Evolutionary conservation across 37 sponge, comb jelly and placozoan genomes (phyloP), one percentile per base, ranked within the genome.

Genomic region (Beroe ovata): DNA sequence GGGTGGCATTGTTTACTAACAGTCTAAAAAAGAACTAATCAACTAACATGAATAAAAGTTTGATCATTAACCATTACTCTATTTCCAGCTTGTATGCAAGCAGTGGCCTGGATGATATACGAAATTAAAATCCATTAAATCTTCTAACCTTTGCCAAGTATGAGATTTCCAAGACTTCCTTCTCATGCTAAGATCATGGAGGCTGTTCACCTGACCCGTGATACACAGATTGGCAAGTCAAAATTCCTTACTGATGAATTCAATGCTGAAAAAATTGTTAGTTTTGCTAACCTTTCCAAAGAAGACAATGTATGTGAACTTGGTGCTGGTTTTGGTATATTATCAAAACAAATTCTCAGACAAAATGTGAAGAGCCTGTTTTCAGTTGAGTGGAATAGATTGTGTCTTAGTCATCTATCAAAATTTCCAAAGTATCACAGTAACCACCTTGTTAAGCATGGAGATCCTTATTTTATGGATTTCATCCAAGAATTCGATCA

Each of bases 271-370:
- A 4, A 16, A 23, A 6, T 25, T 20, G 21, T 62, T 25, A 4
- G 20, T 8, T 62, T 62, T 62, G 63, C 63, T 28, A 23, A 62
- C 29, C 4, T 62, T 8, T 62, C 63, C 4, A 25, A 62, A 16
- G 20, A 62, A 20, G 63, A 62, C 29, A 14, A 62, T 62, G 63
- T 62, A 4, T 62, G 63, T 62, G 63, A 62, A 16, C 63, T 62
- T 62, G 63, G 63, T 21, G 63, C 63, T 62, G 63, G 63, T 8
- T 62, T 62, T 62, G 63, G 63, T 62, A 23, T 62, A n/a, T 62
- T 62, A 25, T 62, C 63, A 28, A 25, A 62, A 62, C 28, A 62
- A 62, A 62, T 62, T 62, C 63, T 62, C 23, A 62, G 20, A 23
- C 23, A 62, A 16, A 14, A 62, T n/a, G 63, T 62, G 63, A 62